Percentiles rank a stretch among this genome's conserved stretches.
These are phyloP conservation scores for Neoaliturus tenellus DNA, from an alignment of 2,888 invertebrate species.

Conservation along the genomic window DNA sequence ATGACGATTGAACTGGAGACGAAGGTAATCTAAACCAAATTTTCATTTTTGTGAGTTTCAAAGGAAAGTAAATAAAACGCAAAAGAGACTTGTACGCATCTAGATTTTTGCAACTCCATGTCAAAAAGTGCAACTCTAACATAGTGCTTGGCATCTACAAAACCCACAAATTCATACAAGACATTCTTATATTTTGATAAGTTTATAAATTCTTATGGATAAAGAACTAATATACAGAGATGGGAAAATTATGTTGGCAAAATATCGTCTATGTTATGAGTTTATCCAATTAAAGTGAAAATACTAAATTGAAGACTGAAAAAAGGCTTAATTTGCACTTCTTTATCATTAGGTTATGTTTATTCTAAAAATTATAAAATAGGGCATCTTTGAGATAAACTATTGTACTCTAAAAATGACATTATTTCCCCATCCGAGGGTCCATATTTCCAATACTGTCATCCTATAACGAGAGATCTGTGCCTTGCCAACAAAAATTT, in stretches of 20 bases:
- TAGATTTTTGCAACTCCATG: slow-evolving; percentile 57
- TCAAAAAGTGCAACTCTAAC: slow-evolving; percentile 56
- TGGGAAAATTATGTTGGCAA: slow-evolving; percentile 10
- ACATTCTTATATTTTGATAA: slow-evolving; percentile 36
- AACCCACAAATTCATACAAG: slow-evolving; percentile 25
- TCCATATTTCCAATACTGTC: too few relatives aligned
- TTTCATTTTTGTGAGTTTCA: slow-evolving; percentile 8
- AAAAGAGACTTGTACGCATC: slow-evolving; percentile 50
- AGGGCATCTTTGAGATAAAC: too few relatives aligned
- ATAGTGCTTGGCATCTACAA: slow-evolving; percentile 53
- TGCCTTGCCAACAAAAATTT: slow-evolving; percentile 15
- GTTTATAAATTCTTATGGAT: slow-evolving; percentile 44
- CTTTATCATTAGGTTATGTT: too few relatives aligned
- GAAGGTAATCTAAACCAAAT: too few relatives aligned
- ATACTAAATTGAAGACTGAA: too few relatives aligned
- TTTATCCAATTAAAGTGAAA: too few relatives aligned
- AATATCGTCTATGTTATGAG: too few relatives aligned
- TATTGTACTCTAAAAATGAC: too few relatives aligned
- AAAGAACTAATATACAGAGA: slow-evolving; percentile 30
- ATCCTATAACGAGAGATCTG: neutral
- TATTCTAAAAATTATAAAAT: too few relatives aligned
- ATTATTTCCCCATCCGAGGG: too few relatives aligned
- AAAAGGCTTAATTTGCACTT: too few relatives aligned
- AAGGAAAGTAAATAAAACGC: slow-evolving; percentile 22
- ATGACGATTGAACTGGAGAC: too few relatives aligned